Percentiles rank a stretch among this genome's conserved stretches.
Conservation (phyloP, 2,888 invertebrate genomes). For the Tipula lateralis region DNA sequence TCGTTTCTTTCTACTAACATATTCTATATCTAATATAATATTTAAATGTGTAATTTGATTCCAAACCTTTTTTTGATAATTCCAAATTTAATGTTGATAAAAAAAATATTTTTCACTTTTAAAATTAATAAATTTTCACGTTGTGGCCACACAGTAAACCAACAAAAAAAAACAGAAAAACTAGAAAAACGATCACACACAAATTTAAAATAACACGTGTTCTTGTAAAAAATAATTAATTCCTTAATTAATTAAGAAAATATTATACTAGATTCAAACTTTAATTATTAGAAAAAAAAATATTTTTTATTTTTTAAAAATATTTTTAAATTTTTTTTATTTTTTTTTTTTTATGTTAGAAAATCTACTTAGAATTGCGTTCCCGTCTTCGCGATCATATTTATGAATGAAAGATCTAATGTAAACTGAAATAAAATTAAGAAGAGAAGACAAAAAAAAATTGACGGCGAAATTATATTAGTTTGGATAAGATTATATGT, state of each 20-base stretch:
- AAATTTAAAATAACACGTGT: background rate
- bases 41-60: background rate
- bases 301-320: background rate
- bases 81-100: background rate
- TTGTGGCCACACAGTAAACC: background rate
- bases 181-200: slow-evolving; percentile 19
- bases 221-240: background rate
- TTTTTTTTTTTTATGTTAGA: background rate
- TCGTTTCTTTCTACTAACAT: background rate
- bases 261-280: background rate
- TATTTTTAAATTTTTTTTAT: background rate
- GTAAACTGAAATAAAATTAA: slow-evolving; percentile 19
- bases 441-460: background rate
- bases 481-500: slow-evolving; percentile 16
- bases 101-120: background rate
- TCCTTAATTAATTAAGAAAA: background rate
- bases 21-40: background rate
- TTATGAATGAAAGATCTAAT: slow-evolving; percentile 19
- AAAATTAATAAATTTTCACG: slow-evolving; percentile 7
- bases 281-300: background rate
- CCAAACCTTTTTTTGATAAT: slow-evolving; percentile 4
- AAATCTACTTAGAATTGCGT: background rate
- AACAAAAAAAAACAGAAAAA: background rate
- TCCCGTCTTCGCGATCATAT: slow-evolving; percentile 11
- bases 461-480: background rate